Conservation (phyloP, 2,113 vertebrate genomes). For the Phrynocephalus versicolor region DNA sequence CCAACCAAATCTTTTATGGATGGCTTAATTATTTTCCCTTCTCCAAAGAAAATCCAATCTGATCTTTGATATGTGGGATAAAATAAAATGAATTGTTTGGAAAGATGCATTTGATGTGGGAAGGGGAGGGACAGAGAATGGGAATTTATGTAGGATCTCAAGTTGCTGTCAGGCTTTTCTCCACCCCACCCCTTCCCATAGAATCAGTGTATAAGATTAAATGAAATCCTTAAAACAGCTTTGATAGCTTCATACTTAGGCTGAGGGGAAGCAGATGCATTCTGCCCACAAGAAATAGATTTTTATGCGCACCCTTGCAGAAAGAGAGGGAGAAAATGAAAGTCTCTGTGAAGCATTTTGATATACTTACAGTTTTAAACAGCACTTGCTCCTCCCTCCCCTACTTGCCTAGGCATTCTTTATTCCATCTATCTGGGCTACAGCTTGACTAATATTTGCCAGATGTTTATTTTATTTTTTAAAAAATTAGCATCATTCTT, state of each 20-base stretch:
- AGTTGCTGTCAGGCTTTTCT: slow-evolving; percentile 65
- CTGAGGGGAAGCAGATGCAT: slow-evolving; percentile 74
- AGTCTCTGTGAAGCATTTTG: slow-evolving; percentile 67
- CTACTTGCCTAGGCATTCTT: slow-evolving; percentile 69
- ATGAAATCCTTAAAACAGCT: slow-evolving; percentile 62
- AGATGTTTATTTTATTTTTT: slow-evolving; percentile 67
- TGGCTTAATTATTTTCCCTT: slow-evolving; percentile 76
- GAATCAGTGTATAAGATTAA: slow-evolving; percentile 69
- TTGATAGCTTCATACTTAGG: slow-evolving; percentile 71
- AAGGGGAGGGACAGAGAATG: slow-evolving; percentile 41
- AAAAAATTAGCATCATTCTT: slow-evolving; percentile 70
- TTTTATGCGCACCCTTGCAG: slow-evolving; percentile 61
- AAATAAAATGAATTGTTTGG: slow-evolving; percentile 72
- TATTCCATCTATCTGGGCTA: slow-evolving; percentile 73
- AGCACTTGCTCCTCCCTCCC: slow-evolving; percentile 59
- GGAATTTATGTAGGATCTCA: slow-evolving; percentile 72
- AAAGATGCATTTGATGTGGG: slow-evolving; percentile 59
- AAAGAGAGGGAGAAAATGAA: slow-evolving; percentile 59
- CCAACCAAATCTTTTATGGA: slow-evolving; percentile 66
- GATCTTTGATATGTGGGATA: slow-evolving; percentile 60
- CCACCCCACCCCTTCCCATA: slow-evolving; percentile 41
- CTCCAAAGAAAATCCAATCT: slow-evolving; percentile 61
- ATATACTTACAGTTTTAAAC: slow-evolving; percentile 70
- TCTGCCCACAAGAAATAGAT: slow-evolving; percentile 60
- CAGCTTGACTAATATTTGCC: slow-evolving; percentile 74